Percentiles rank a stretch among this genome's conserved stretches.
Conservation (phyloP, 2,113 vertebrate genomes). For the Percopsis transmontana region DNA sequence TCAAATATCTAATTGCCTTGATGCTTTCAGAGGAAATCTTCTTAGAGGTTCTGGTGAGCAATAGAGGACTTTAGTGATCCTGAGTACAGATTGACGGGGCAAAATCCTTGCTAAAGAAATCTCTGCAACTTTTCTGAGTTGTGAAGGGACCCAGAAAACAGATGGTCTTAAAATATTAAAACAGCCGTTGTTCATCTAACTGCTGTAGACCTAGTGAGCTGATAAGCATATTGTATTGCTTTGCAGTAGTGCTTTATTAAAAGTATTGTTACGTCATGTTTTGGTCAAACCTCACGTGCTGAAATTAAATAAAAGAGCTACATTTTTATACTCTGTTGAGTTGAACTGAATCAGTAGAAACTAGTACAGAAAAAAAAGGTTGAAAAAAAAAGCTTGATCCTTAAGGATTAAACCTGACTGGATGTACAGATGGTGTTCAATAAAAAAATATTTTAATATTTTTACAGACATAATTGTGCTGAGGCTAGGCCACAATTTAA, state of each 20-base stretch:
- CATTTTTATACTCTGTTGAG: no score
- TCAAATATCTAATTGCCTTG: constrained; percentile 36
- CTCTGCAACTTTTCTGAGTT: constrained; percentile 53
- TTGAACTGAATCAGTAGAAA: no score
- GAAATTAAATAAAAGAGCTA: no score
- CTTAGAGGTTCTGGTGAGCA: constrained; percentile 1
- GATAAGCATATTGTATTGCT: background rate
- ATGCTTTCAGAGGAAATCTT: constrained; percentile 39
- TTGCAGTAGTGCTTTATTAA: no score
- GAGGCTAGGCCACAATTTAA: background rate
- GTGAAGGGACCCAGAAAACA: constrained; percentile 37
- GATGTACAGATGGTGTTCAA: no score
- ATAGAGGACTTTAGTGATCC: constrained; percentile 30
- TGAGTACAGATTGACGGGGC: constrained; percentile 56
- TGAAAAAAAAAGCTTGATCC: background rate
- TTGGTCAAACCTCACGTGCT: no score
- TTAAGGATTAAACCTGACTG: background rate
- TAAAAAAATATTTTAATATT: background rate
- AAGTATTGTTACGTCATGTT: no score
- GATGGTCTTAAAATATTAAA: constrained; percentile 54
- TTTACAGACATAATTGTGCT: background rate
- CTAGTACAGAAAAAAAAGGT: background rate
- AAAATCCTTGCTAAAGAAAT: constrained; percentile 46
- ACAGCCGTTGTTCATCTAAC: constrained; percentile 37
- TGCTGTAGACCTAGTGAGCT: constrained; percentile 2